phyloP scores from a whole-genome alignment of 2,113 vertebrate species.

The Mormoops blainvillei region DNA sequence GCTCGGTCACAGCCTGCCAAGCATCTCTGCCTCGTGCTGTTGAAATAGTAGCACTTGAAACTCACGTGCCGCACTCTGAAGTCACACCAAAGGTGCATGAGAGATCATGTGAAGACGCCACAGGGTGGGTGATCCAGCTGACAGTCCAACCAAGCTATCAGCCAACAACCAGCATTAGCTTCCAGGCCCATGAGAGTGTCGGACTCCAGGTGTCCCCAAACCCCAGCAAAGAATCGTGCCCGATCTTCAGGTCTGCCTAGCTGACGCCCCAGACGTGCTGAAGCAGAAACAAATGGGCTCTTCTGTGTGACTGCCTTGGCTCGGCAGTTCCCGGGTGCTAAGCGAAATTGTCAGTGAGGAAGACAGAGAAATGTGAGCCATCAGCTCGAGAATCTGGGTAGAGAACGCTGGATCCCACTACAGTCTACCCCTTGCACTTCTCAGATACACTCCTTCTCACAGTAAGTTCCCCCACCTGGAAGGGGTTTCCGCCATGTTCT shows the following conservation, averaged over 20 bases:
- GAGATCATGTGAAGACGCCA: neutral
- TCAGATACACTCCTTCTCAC: neutral
- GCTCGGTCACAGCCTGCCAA: neutral
- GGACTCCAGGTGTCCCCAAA: neutral
- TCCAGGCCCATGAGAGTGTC: neutral
- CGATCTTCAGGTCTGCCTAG: neutral
- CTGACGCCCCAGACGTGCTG: neutral
- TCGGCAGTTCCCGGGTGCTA: neutral
- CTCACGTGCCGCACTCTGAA: neutral
- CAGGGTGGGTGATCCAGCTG: neutral
- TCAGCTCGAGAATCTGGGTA: neutral
- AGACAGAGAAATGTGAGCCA: neutral
- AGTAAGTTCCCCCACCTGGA: neutral
- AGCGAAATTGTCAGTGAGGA: neutral
- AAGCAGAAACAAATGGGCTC: neutral
- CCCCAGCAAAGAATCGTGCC: neutral
- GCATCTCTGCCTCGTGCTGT: neutral
- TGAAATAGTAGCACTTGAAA: neutral
- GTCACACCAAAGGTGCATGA: neutral
- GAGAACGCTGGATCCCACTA: neutral
- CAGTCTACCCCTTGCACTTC: neutral
- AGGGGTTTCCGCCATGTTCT: neutral
- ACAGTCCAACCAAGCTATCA: neutral
- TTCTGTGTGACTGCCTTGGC: neutral
- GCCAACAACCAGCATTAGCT: neutral